Conservation (phyloP, 2,797 vertebrate genomes). For the Arremon aurantiirostris region DNA sequence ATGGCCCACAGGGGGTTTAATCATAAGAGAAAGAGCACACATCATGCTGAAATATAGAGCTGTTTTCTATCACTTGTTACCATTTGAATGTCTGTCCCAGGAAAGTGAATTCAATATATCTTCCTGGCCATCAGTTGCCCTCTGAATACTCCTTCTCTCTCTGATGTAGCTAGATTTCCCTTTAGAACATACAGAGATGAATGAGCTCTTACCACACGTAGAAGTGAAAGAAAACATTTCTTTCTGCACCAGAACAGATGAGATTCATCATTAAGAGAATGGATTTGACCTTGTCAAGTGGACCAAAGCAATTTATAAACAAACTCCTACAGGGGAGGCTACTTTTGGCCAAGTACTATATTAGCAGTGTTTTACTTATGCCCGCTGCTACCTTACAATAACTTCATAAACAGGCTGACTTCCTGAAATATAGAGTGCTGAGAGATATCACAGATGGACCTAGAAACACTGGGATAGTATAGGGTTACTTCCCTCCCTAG, state of each 20-base stretch:
- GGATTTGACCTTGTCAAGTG: conserved; percentile 96
- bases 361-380: conserved; percentile 67
- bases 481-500: conserved; percentile 46
- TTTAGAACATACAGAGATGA: conserved; percentile 81
- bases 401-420: conserved; percentile 58
- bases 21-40: conserved; percentile 76
- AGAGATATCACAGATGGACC: conserved; percentile 53
- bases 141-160: conserved; percentile 78
- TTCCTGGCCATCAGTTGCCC: conserved; percentile 85
- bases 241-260: conserved; percentile 85
- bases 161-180: conserved; percentile 81
- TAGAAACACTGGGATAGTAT: conserved; percentile 8
- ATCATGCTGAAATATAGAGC: conserved; percentile 80
- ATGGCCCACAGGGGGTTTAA: conserved; percentile 79
- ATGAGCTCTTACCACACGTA: conserved; percentile 84
- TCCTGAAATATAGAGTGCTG: conserved; percentile 64
- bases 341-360: conserved; percentile 69
- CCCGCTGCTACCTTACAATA: conserved; percentile 71
- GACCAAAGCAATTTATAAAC: conserved; percentile 93
- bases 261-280: conserved; percentile 94
- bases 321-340: conserved; percentile 76
- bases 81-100: conserved; percentile 80
- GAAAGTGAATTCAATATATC: conserved; percentile 85
- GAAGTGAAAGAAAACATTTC: conserved; percentile 87
- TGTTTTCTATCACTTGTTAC: conserved; percentile 86